These are phyloP conservation scores for Pachypeltis micranthus DNA, from an alignment of 1,140 invertebrate genomes.

Conservation along the genomic window DNA sequence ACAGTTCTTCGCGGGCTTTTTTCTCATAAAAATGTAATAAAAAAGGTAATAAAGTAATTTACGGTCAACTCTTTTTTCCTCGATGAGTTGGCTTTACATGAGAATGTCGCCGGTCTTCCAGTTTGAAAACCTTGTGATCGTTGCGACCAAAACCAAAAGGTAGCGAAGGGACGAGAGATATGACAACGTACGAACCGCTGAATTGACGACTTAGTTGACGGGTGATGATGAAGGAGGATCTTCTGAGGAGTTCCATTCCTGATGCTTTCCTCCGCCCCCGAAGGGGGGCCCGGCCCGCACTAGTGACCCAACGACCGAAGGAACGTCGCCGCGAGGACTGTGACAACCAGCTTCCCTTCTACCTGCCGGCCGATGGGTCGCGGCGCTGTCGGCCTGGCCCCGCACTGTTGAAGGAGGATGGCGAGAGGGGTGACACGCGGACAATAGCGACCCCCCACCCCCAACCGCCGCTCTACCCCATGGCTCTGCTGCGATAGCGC, in stretches of 20 bases:
- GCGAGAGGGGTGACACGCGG: not conserved
- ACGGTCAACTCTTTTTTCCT: too few species aligned
- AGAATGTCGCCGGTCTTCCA: too few species aligned
- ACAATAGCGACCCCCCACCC: not conserved
- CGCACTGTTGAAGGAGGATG: not conserved
- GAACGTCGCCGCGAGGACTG: not conserved
- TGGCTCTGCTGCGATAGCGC: not conserved
- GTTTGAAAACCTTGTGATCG: too few species aligned
- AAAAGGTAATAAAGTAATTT: too few species aligned
- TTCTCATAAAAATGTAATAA: too few species aligned
- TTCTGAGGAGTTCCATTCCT: not conserved
- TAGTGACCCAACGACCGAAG: not conserved
- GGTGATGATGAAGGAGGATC: not conserved
- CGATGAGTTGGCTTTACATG: too few species aligned
- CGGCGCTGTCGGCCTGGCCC: not conserved
- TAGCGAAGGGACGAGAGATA: too few species aligned
- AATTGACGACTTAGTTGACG: not conserved
- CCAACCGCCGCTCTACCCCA: not conserved
- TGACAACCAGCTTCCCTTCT: not conserved
- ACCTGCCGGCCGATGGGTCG: not conserved
- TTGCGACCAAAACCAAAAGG: too few species aligned
- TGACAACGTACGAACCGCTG: not conserved
- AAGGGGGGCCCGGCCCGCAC: not conserved
- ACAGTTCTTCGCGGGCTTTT: too few species aligned
- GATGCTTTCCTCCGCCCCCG: not conserved